A percentile compares a stretch with the other conserved stretches of the same genome.
Conservation (phyloP, 2,113 vertebrate genomes). For the Pristiophorus japonicus region DNA sequence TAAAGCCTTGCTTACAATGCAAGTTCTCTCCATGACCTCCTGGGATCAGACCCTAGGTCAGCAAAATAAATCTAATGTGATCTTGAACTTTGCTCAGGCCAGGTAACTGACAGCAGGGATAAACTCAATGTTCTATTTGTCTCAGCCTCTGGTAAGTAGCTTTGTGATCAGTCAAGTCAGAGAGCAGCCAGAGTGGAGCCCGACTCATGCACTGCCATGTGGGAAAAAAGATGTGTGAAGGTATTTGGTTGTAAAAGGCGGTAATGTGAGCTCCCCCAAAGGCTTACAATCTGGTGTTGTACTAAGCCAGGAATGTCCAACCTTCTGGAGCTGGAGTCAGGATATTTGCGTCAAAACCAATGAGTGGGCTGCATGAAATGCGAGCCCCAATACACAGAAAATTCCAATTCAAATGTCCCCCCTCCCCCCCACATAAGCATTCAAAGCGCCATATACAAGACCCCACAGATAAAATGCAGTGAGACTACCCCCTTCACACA, state of each 20-base stretch:
- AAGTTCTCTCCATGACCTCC: background rate
- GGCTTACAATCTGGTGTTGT: background rate
- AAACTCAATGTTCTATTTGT: background rate
- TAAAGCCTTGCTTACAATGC: background rate
- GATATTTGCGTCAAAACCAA: slow-evolving; percentile 1
- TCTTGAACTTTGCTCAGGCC: background rate
- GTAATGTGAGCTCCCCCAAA: background rate
- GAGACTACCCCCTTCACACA: background rate
- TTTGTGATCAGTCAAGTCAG: slow-evolving; percentile 4
- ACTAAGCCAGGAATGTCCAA: background rate
- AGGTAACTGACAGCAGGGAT: background rate
- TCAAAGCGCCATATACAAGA: background rate
- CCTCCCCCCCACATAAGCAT: background rate
- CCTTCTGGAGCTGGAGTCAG: background rate
- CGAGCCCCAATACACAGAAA: background rate
- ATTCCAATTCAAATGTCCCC: background rate
- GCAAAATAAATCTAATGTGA: background rate
- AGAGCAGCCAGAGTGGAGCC: slow-evolving; percentile 12
- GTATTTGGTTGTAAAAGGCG: background rate
- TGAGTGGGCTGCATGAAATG: background rate
- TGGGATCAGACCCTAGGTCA: background rate
- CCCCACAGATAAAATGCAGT: background rate
- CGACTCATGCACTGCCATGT: background rate
- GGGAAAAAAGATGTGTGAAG: background rate
- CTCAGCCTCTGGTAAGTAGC: background rate